phyloP scores from a whole-genome alignment of 2,888 invertebrate species.

The Petrolisthes cinctipes region DNA sequence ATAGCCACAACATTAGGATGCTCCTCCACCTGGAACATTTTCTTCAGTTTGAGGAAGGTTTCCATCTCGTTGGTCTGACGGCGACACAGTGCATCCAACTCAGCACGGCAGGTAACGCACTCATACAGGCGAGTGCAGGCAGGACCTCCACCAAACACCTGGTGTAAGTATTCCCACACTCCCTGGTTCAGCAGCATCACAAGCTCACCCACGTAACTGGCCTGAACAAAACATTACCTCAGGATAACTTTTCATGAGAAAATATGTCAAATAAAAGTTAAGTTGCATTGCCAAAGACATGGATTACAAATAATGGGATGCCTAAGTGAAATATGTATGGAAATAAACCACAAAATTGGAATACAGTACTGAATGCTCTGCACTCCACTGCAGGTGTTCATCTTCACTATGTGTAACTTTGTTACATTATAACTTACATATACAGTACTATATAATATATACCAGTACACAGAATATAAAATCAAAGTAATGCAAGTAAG shows the following conservation, averaged over 20 bases:
- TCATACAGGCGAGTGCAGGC: slow-evolving; percentile 83
- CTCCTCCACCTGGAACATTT: slow-evolving; percentile 72
- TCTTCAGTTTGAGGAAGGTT: slow-evolving; percentile 79
- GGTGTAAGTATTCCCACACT: slow-evolving; percentile 86
- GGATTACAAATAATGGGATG: too few species aligned
- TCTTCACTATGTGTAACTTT: too few species aligned
- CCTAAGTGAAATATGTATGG: too few species aligned
- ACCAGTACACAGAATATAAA: not conserved
- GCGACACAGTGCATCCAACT: slow-evolving; percentile 78
- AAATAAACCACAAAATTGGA: too few species aligned
- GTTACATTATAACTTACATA: not conserved
- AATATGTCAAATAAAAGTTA: too few species aligned
- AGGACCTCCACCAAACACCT: slow-evolving; percentile 89
- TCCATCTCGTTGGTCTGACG: slow-evolving; percentile 81
- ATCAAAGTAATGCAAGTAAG: not conserved
- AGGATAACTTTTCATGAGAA: too few species aligned
- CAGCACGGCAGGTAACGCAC: slow-evolving; percentile 82
- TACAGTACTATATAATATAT: not conserved
- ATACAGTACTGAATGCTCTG: too few species aligned
- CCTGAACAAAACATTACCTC: slow-evolving; percentile 28
- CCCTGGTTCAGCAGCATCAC: slow-evolving; percentile 72
- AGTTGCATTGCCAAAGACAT: too few species aligned
- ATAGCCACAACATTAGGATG: slow-evolving; percentile 61
- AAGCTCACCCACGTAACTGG: slow-evolving; percentile 57
- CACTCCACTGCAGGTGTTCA: too few species aligned